A percentile compares a stretch with the other conserved stretches of the same genome.
Conservation (phyloP, 1,140 invertebrate species). For the Chrysopa pallens region DNA sequence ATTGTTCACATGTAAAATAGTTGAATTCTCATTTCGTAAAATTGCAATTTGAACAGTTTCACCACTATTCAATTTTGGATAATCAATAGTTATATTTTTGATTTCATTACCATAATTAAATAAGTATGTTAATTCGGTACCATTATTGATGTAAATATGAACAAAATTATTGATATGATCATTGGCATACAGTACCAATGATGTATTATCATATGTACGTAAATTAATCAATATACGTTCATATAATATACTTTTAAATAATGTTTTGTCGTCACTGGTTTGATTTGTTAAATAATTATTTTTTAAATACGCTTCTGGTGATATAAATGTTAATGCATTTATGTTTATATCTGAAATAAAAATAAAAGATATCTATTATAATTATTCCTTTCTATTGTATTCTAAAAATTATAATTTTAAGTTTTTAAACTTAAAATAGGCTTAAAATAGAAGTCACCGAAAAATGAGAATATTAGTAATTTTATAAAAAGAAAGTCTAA, state of each 20-base stretch:
- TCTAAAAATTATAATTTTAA: too few species aligned
- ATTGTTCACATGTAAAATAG: constrained; percentile 69
- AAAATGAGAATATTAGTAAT: too few species aligned
- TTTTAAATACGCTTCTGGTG: constrained; percentile 56
- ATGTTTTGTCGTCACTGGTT: constrained; percentile 37
- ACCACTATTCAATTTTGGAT: constrained; percentile 55
- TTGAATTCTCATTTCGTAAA: constrained; percentile 46
- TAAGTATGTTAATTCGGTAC: constrained; percentile 55
- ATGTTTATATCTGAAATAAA: constrained; percentile 65
- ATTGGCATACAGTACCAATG: constrained; percentile 75
- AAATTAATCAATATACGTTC: constrained; percentile 73
- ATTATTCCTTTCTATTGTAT: too few species aligned
- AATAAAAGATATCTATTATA: too few species aligned
- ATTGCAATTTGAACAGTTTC: constrained; percentile 74
- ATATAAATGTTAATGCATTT: constrained; percentile 77
- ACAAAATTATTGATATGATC: constrained; percentile 90
- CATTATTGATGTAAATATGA: constrained; percentile 67
- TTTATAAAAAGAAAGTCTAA: too few species aligned
- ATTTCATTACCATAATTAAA: constrained; percentile 70
- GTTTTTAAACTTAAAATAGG: too few species aligned
- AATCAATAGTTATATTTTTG: constrained; percentile 54
- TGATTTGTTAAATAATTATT: constrained; percentile 52
- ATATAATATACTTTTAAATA: constrained; percentile 52
- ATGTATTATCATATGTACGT: constrained; percentile 65
- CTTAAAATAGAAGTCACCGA: too few species aligned